These are phyloP conservation scores for Lithophane semibrunnea DNA, from an alignment of 2,888 invertebrate genomes.

Conservation along the genomic window DNA sequence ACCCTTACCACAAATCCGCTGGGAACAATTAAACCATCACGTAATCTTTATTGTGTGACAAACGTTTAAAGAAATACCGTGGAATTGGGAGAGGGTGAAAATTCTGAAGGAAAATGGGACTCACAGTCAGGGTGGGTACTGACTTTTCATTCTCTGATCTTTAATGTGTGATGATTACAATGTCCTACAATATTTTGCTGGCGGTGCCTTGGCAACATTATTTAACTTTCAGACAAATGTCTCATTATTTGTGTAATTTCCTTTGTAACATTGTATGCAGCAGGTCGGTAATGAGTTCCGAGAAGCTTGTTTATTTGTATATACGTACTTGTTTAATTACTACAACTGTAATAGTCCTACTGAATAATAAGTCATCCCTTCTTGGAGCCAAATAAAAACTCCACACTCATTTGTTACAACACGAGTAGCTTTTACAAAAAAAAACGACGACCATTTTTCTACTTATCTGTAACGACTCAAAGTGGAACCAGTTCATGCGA, in stretches of 20 bases:
- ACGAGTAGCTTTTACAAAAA: slow-evolving; percentile 25
- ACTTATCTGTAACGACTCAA: slow-evolving; percentile 42
- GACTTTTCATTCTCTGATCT: slow-evolving; percentile 10
- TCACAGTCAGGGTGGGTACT: not conserved
- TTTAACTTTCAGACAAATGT: slow-evolving; percentile 10
- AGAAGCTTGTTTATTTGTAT: not conserved
- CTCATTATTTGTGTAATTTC: slow-evolving; percentile 16
- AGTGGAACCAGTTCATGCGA: slow-evolving; percentile 24
- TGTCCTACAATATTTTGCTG: not conserved
- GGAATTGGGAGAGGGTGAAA: slow-evolving; percentile 35
- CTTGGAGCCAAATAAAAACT: slow-evolving; percentile 23
- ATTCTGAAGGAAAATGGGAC: slow-evolving; percentile 2
- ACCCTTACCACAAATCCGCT: slow-evolving; percentile 52
- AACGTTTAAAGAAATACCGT: slow-evolving; percentile 58
- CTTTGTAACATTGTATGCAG: slow-evolving; percentile 13
- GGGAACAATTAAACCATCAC: slow-evolving; percentile 57
- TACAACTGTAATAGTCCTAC: not conserved
- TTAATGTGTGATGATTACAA: slow-evolving; percentile 4
- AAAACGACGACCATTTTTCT: slow-evolving; percentile 41
- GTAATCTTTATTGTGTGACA: slow-evolving; percentile 63
- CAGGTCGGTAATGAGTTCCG: slow-evolving; percentile 1
- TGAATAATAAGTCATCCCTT: slow-evolving; percentile 26
- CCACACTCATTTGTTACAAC: slow-evolving; percentile 26
- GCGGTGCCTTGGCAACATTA: not conserved
- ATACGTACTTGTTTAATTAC: slow-evolving; percentile 6